These are phyloP conservation scores for Agrotis exclamationis DNA, from an alignment of 2,888 invertebrate genomes.

Conservation along the genomic window DNA sequence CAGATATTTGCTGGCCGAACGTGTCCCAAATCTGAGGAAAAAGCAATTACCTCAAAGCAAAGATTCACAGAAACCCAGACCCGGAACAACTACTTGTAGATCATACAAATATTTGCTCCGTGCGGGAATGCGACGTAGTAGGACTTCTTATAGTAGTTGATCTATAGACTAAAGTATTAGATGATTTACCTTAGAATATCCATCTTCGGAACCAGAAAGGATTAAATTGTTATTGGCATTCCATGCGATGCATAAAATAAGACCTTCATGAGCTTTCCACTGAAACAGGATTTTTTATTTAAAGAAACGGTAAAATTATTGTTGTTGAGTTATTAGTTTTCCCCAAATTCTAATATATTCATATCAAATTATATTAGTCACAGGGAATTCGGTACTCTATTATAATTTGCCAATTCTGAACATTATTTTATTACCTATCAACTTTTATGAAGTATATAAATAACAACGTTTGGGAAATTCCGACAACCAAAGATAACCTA, in stretches of 20 bases:
- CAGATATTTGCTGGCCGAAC: conserved; percentile 96
- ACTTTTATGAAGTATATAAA: too few relatives aligned
- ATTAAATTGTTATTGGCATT: conserved; percentile 97
- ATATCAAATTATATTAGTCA: background rate
- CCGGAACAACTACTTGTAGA: too few relatives aligned
- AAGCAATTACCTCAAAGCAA: background rate
- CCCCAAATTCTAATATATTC: too few relatives aligned
- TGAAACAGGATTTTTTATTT: conserved; percentile 80
- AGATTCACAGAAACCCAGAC: too few relatives aligned
- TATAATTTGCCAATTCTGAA: background rate
- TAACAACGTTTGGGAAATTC: background rate
- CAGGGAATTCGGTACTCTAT: too few relatives aligned
- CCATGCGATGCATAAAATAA: conserved; percentile 98
- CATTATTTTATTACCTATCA: background rate
- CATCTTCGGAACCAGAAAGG: conserved; percentile 99
- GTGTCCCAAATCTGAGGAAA: conserved; percentile 95
- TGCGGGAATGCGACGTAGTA: too few relatives aligned
- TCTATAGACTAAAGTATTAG: too few relatives aligned
- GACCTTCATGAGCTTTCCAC: conserved; percentile 99
- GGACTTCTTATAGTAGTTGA: too few relatives aligned
- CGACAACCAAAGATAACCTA: background rate
- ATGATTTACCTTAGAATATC: conserved; percentile 93
- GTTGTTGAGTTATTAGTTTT: background rate
- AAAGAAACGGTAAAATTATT: background rate
- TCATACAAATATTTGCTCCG: too few relatives aligned